Evolutionary conservation across 2,888 invertebrate genomes (phyloP).

Genomic region (Tetragonula carbonaria): DNA sequence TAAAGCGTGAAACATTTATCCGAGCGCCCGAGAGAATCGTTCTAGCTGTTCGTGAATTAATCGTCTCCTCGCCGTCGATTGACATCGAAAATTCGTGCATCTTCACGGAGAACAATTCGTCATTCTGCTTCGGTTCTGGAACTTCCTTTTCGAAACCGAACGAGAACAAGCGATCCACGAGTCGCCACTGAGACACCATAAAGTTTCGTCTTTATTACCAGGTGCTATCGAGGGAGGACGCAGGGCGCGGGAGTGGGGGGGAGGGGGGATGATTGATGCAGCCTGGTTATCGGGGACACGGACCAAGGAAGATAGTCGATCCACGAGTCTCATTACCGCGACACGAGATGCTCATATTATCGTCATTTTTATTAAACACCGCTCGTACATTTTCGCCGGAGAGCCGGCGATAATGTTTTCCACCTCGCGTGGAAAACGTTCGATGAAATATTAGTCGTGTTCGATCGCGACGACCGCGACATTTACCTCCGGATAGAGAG

Average conservation of each 20-base stretch:
- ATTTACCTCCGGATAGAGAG: neutral
- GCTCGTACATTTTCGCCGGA: slow-evolving; percentile 64
- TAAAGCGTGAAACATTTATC: neutral
- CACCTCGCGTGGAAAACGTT: slow-evolving; percentile 35
- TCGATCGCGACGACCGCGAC: slow-evolving; percentile 12
- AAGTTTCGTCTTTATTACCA: slow-evolving; percentile 78
- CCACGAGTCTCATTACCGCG: slow-evolving; percentile 78
- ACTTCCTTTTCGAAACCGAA: slow-evolving; percentile 6
- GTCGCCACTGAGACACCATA: slow-evolving; percentile 51
- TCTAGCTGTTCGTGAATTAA: neutral
- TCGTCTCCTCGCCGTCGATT: neutral
- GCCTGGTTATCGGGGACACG: slow-evolving; percentile 72
- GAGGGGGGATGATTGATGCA: slow-evolving; percentile 69
- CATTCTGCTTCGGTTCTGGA: neutral
- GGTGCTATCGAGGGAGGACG: slow-evolving; percentile 53
- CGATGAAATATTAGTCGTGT: slow-evolving; percentile 62
- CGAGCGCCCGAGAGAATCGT: neutral
- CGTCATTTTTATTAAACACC: slow-evolving; percentile 83
- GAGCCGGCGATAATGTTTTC: slow-evolving; percentile 67
- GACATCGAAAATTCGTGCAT: neutral
- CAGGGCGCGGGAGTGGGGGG: neutral
- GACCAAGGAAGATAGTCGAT: slow-evolving; percentile 71
- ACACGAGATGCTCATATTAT: slow-evolving; percentile 83
- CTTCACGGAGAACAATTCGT: neutral
- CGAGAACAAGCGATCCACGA: slow-evolving; percentile 8